phyloP scores from a whole-genome alignment of 2,888 invertebrate species.

The Phlogophora meticulosa region DNA sequence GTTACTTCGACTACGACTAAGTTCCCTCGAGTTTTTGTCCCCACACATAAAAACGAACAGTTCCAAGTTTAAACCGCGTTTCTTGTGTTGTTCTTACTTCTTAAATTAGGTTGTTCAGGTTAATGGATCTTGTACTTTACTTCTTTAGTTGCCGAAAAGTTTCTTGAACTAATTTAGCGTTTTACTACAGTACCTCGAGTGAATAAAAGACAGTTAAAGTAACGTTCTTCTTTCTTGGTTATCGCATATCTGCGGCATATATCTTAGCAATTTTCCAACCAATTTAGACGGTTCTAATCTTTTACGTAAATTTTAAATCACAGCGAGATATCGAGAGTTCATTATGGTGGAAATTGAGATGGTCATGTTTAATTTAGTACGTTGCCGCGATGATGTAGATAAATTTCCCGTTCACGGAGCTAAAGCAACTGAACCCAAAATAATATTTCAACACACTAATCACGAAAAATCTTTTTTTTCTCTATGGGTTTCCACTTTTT shows the following conservation, averaged over 20 bases:
- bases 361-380: slow-evolving; percentile 5
- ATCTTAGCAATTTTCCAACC: background rate
- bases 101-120: slow-evolving; percentile 29
- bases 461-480: slow-evolving; percentile 4
- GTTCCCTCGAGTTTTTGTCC: slow-evolving; percentile 15
- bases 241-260: background rate
- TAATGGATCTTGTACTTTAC: slow-evolving; percentile 45
- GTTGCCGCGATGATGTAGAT: background rate
- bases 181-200: background rate
- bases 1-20: background rate
- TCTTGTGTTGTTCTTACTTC: slow-evolving; percentile 40
- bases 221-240: background rate
- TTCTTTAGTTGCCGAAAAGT: slow-evolving; percentile 20
- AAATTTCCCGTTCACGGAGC: background rate
- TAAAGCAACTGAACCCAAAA: slow-evolving; percentile 13
- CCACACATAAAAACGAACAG: slow-evolving; percentile 33
- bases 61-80: slow-evolving; percentile 42
- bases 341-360: slow-evolving; percentile 7
- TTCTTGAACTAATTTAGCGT: background rate
- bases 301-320: background rate
- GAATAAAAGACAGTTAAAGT: background rate
- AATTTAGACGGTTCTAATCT: background rate
- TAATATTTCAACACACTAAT: slow-evolving; percentile 5
- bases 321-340: background rate
- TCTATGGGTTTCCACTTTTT: slow-evolving; percentile 4